A percentile compares a stretch with the other conserved stretches of the same genome.
phyloP scores from a whole-genome alignment of 1,140 invertebrate species.

The Brachionus angularis region DNA sequence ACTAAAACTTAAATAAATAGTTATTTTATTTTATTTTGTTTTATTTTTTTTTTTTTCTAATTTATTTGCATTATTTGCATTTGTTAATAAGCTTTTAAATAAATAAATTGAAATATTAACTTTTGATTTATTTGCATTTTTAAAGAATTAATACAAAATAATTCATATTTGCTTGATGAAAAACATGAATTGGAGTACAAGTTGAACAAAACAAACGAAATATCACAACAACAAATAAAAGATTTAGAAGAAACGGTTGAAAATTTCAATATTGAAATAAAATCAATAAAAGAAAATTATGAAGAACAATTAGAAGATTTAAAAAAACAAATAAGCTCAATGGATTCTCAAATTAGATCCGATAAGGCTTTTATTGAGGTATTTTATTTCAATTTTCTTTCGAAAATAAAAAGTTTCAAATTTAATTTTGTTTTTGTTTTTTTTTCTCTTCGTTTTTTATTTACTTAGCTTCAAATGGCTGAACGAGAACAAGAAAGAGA shows the following conservation, averaged over 20 bases:
- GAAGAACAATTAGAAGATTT: constrained; percentile 36
- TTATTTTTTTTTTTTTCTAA: no score
- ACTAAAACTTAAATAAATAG: no score
- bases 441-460: no score
- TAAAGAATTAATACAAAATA: constrained; percentile 7
- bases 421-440: no score
- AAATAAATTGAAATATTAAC: background rate
- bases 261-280: constrained; percentile 13
- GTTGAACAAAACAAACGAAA: constrained; percentile 27
- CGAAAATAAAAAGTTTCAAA: background rate
- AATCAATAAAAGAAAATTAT: constrained; percentile 9
- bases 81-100: no score
- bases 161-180: constrained; percentile 27
- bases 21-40: no score
- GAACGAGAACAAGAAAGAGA: constrained; percentile 40
- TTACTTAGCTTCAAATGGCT: constrained; percentile 33
- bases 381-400: background rate
- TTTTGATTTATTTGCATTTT: background rate
- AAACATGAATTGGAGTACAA: constrained; percentile 42
- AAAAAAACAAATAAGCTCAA: constrained; percentile 23
- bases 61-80: no score
- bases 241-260: constrained; percentile 35
- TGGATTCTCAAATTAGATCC: constrained; percentile 37
- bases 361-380: constrained; percentile 34
- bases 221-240: constrained; percentile 42